These are phyloP conservation scores for Typhlichthys subterraneus DNA, from an alignment of 2,797 vertebrate species.

Conservation along the genomic window DNA sequence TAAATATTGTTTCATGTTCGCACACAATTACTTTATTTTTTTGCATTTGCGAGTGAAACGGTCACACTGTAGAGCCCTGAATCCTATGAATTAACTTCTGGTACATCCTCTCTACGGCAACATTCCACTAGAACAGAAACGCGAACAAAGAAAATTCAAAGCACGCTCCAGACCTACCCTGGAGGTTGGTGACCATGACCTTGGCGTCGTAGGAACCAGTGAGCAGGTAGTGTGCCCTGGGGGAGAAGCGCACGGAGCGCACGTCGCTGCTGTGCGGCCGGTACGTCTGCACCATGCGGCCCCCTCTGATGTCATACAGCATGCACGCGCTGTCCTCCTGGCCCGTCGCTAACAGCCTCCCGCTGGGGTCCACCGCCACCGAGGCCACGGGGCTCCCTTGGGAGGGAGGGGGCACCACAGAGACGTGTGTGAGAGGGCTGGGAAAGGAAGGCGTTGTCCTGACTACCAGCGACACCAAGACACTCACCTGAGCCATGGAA, in stretches of 20 bases:
- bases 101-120: no score
- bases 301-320: slow-evolving; percentile 96
- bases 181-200: slow-evolving; percentile 93
- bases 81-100: no score
- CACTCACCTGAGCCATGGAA: slow-evolving; percentile 91
- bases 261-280: slow-evolving; percentile 91
- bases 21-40: no score
- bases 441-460: no score
- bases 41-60: no score
- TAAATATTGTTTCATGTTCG: no score
- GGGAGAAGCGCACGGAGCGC: slow-evolving; percentile 94
- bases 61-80: no score
- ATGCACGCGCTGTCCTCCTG: slow-evolving; percentile 97
- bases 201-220: slow-evolving; percentile 97
- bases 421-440: background rate
- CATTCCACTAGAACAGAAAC: no score
- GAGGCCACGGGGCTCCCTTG: slow-evolving; percentile 95
- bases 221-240: slow-evolving; percentile 94
- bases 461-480: background rate
- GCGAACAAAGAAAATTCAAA: background rate
- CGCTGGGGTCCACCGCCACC: slow-evolving; percentile 95
- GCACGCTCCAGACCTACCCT: slow-evolving; percentile 76
- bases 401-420: background rate
- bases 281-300: slow-evolving; percentile 93
- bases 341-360: slow-evolving; percentile 92